These are phyloP conservation scores for Limnephilus lunatus DNA, from an alignment of 2,888 invertebrate genomes.

Conservation along the genomic window DNA sequence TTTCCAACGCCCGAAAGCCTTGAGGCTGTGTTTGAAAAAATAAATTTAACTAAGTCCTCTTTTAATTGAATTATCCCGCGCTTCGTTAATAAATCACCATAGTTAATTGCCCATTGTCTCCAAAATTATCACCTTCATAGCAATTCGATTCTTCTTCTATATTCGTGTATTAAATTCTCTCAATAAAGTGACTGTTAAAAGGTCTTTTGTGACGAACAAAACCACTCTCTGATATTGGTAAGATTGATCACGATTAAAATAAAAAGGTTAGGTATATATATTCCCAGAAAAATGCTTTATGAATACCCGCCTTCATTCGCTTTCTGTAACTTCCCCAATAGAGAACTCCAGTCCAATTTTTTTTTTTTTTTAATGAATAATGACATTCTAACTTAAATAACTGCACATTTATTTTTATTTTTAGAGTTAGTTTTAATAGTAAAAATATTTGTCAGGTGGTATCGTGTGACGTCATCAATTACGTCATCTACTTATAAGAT, in stretches of 20 bases:
- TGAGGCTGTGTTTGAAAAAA: neutral
- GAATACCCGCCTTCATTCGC: neutral
- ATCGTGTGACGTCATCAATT: too few relatives aligned
- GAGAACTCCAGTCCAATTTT: too few relatives aligned
- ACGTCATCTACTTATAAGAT: too few relatives aligned
- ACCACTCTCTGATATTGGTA: neutral
- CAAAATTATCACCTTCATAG: neutral
- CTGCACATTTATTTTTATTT: too few relatives aligned
- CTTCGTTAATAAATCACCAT: neutral
- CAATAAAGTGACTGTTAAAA: neutral
- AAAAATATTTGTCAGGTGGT: too few relatives aligned
- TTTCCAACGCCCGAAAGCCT: neutral
- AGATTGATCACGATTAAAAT: neutral
- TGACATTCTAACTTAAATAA: too few relatives aligned
- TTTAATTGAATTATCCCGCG: neutral
- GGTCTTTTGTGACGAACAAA: neutral
- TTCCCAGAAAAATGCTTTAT: neutral
- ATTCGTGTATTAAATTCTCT: neutral
- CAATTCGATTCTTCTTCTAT: neutral
- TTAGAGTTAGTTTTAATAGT: too few relatives aligned
- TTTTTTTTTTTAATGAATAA: too few relatives aligned
- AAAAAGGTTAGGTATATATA: neutral
- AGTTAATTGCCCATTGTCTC: neutral
- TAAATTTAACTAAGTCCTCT: neutral
- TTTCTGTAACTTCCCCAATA: neutral